A percentile compares a stretch with the other conserved stretches of the same genome.
These are phyloP conservation scores for Augochlora pura DNA, from an alignment of 1,140 invertebrate species.

Conservation along the genomic window DNA sequence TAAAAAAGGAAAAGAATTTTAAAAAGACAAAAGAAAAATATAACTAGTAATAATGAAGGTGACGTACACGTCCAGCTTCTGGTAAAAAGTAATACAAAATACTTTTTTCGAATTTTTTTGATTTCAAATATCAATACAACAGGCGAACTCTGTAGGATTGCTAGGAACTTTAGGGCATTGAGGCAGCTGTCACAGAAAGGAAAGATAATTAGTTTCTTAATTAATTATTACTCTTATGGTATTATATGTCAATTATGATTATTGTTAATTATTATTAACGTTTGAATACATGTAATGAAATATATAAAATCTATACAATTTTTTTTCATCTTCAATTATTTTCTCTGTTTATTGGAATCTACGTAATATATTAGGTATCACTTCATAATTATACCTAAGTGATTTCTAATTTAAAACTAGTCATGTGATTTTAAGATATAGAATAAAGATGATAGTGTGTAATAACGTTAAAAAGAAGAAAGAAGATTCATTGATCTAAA, in stretches of 20 bases:
- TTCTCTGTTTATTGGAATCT: background rate
- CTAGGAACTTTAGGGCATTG: slow-evolving; percentile 79
- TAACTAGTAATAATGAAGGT: slow-evolving; percentile 32
- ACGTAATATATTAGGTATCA: background rate
- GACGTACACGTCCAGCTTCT: slow-evolving; percentile 44
- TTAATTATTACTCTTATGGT: slow-evolving; percentile 72
- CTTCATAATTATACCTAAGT: background rate
- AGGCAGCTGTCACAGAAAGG: slow-evolving; percentile 80
- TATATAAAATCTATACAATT: slow-evolving; percentile 73
- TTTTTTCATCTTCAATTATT: slow-evolving; percentile 66
- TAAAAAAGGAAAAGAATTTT: slow-evolving; percentile 33
- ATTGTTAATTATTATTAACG: slow-evolving; percentile 69
- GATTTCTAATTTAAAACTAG: background rate
- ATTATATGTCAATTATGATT: slow-evolving; percentile 75
- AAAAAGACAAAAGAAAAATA: slow-evolving; percentile 11
- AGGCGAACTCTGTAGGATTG: slow-evolving; percentile 77
- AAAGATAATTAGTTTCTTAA: slow-evolving; percentile 76
- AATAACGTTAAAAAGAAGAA: background rate
- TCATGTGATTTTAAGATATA: background rate
- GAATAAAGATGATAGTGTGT: background rate
- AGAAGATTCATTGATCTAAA: background rate
- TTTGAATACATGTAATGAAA: slow-evolving; percentile 73
- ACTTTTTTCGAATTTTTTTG: slow-evolving; percentile 16
- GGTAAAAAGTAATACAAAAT: slow-evolving; percentile 8
- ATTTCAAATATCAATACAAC: slow-evolving; percentile 49